These are phyloP conservation scores for Scaptomyza polygonia DNA, from an alignment of 2,888 invertebrate species.

Conservation along the genomic window DNA sequence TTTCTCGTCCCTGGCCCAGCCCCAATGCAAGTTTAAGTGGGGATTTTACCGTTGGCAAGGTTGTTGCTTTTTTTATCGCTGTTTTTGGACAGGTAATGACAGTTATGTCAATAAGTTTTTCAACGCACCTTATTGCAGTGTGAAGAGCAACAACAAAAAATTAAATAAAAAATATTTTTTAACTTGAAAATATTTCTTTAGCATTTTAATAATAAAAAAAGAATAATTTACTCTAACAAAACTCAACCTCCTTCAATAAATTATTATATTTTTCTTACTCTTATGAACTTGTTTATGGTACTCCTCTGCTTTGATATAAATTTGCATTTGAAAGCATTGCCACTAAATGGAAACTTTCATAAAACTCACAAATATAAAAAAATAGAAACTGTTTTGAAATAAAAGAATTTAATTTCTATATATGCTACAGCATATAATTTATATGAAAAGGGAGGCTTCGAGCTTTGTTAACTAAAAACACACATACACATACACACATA, in stretches of 20 bases:
- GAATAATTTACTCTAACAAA: background rate
- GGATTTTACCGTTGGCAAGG: conserved; percentile 59
- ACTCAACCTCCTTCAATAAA: background rate
- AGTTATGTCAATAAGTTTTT: conserved; percentile 78
- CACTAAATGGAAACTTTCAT: conserved; percentile 47
- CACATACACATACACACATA: no score
- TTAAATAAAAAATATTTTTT: conserved; percentile 38
- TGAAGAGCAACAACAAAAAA: conserved; percentile 2
- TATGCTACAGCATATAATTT: conserved; percentile 46
- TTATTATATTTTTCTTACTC: background rate
- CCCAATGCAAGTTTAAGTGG: conserved; percentile 64
- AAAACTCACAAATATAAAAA: conserved; percentile 20
- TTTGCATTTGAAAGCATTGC: conserved; percentile 25
- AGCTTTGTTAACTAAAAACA: conserved; percentile 62
- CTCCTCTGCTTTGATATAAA: background rate
- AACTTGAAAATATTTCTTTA: background rate
- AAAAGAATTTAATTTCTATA: conserved; percentile 60
- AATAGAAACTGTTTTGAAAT: conserved; percentile 23
- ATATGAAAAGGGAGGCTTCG: conserved; percentile 64
- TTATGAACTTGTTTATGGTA: background rate
- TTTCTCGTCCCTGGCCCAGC: background rate
- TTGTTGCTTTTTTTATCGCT: conserved; percentile 26
- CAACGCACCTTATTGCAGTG: conserved; percentile 42
- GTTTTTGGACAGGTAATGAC: conserved; percentile 72
- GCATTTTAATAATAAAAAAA: background rate